phyloP scores from a whole-genome alignment of 92 coral and sea anemone species.

The Pocillopora grandis region DNA sequence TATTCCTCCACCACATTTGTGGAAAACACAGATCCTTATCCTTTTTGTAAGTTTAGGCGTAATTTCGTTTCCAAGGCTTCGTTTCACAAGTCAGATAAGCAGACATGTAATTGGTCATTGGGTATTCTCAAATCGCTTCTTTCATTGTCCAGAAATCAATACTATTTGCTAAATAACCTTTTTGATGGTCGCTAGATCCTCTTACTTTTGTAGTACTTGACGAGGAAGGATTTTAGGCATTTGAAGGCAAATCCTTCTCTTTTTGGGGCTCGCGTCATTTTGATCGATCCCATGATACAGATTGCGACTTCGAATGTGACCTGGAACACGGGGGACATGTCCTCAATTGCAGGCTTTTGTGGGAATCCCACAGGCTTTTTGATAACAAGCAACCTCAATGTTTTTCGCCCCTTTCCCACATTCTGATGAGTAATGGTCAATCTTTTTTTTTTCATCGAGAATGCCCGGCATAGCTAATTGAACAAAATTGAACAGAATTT shows the following conservation, averaged over 20 bases:
- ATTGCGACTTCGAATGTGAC: neutral
- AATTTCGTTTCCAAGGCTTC: neutral
- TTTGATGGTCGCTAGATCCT: neutral
- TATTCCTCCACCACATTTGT: no score
- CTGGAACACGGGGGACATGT: neutral
- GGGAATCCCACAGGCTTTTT: neutral
- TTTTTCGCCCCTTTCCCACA: neutral
- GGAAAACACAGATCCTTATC: no score
- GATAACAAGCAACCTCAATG: neutral
- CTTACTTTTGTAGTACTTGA: neutral
- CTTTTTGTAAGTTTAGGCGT: no score
- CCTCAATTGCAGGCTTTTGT: neutral
- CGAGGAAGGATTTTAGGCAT: neutral
- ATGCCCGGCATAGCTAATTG: neutral
- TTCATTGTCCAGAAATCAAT: neutral
- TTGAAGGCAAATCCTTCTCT: neutral
- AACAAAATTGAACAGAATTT: no score
- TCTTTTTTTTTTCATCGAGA: neutral
- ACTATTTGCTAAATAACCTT: neutral
- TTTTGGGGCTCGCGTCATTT: neutral
- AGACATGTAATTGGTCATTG: neutral
- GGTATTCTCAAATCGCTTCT: conserved; percentile 1
- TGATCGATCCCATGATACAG: conserved; percentile 1
- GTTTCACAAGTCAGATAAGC: neutral
- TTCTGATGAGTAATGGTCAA: no score